phyloP scores from a whole-genome alignment of 2,888 invertebrate species.

The Tetheella fluctuosa region DNA sequence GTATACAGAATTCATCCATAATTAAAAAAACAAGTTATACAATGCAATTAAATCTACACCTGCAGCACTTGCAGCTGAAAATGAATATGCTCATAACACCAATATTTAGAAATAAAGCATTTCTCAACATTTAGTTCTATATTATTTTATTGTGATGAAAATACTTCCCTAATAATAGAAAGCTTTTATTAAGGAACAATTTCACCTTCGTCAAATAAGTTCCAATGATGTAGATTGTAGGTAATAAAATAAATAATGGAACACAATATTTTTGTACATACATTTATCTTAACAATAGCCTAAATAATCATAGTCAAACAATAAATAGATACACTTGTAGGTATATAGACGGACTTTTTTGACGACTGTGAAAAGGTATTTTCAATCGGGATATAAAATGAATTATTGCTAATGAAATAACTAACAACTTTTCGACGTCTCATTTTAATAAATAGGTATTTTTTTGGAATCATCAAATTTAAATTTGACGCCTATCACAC shows the following conservation, averaged over 20 bases:
- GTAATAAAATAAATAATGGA: slow-evolving; percentile 9
- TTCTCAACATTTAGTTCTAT: too few relatives aligned
- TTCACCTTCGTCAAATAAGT: slow-evolving; percentile 11
- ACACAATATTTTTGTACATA: slow-evolving; percentile 8
- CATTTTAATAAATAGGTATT: slow-evolving; percentile 62
- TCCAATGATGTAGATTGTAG: not conserved
- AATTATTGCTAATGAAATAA: slow-evolving; percentile 46
- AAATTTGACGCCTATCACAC: slow-evolving; percentile 72
- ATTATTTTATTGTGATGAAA: not conserved
- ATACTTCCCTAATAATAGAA: not conserved
- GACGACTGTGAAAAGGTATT: slow-evolving; percentile 28
- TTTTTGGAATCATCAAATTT: slow-evolving; percentile 69
- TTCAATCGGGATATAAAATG: slow-evolving; percentile 11
- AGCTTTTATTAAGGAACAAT: not conserved
- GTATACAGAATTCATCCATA: slow-evolving; percentile 36
- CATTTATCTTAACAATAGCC: slow-evolving; percentile 7
- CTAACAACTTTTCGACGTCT: slow-evolving; percentile 47
- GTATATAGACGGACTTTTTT: slow-evolving; percentile 28
- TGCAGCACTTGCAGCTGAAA: slow-evolving; percentile 23
- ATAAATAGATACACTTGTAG: slow-evolving; percentile 2
- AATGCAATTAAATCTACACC: slow-evolving; percentile 46
- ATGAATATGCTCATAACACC: not conserved
- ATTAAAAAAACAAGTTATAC: slow-evolving; percentile 43
- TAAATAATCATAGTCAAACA: slow-evolving; percentile 7
- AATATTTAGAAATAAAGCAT: slow-evolving; percentile 7